A percentile compares a stretch with the other conserved stretches of the same genome.
phyloP scores from a whole-genome alignment of 2,113 vertebrate genomes.

The Caranx ignobilis region DNA sequence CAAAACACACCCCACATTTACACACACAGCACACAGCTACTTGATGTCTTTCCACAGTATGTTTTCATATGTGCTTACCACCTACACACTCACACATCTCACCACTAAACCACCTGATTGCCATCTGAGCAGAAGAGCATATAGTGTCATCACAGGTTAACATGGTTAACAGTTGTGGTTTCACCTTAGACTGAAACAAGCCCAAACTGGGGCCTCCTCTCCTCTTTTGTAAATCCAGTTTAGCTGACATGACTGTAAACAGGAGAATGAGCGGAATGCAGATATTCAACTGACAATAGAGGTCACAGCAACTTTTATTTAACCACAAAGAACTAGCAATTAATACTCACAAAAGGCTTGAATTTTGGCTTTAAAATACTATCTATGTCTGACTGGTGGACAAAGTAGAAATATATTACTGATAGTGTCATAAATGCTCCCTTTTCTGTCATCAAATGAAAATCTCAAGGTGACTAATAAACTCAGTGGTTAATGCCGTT shows the following conservation, averaged over 20 bases:
- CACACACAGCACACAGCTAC: slow-evolving; percentile 6
- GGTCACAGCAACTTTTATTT: slow-evolving; percentile 10
- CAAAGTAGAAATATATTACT: background rate
- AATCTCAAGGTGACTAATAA: background rate
- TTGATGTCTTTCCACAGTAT: background rate
- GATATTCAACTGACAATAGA: background rate
- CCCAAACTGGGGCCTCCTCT: slow-evolving; percentile 47
- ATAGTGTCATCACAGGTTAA: background rate
- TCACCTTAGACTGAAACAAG: slow-evolving; percentile 13
- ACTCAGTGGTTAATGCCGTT: background rate
- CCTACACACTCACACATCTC: background rate
- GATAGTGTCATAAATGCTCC: background rate
- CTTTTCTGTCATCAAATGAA: background rate
- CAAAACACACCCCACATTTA: slow-evolving; percentile 10
- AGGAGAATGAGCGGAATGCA: slow-evolving; percentile 75
- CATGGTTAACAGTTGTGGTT: slow-evolving; percentile 16
- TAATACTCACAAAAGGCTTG: background rate
- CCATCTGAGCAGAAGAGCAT: background rate
- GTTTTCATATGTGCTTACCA: background rate
- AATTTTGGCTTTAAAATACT: slow-evolving; percentile 15
- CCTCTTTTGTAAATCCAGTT: slow-evolving; percentile 69
- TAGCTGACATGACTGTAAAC: slow-evolving; percentile 61
- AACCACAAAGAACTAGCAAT: background rate
- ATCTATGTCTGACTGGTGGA: background rate
- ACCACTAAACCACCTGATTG: background rate